A percentile compares a stretch with the other conserved stretches of the same genome.
Evolutionary conservation across 1,140 invertebrate genomes (phyloP).

Genomic region (Rhagoletis pomonella): DNA sequence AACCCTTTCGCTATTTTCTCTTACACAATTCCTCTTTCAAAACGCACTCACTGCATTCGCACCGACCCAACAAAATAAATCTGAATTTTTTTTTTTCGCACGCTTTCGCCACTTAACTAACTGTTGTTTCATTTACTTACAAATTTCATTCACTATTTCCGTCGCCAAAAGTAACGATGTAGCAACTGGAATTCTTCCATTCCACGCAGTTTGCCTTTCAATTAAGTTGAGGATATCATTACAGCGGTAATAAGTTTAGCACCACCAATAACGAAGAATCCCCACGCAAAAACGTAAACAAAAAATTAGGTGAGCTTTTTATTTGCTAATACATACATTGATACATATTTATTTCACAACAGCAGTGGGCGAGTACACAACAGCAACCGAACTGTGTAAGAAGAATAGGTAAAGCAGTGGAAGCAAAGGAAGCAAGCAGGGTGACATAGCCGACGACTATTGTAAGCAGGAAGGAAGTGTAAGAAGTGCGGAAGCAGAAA

Average conservation of each 20-base stretch:
- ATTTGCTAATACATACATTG: no score
- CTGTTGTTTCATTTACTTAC: not conserved
- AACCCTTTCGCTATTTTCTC: no score
- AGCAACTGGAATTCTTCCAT: not conserved
- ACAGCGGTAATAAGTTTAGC: not conserved
- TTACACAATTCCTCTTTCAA: no score
- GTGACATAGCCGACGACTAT: not conserved
- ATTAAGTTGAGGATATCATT: not conserved
- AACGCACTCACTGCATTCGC: no score
- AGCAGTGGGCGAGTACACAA: no score
- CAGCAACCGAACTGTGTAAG: not conserved
- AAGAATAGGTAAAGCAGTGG: not conserved
- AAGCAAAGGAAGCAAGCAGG: not conserved
- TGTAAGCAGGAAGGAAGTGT: constrained; percentile 30
- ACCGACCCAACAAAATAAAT: no score
- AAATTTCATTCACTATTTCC: not conserved
- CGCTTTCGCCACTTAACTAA: not conserved
- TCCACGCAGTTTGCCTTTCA: not conserved
- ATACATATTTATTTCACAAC: no score
- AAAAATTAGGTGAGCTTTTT: no score
- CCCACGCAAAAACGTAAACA: not conserved
- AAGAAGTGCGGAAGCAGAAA: constrained; percentile 18
- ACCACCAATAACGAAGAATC: not conserved
- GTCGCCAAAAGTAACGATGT: not conserved
- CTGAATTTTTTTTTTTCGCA: not conserved